Conservation (phyloP, 2,797 vertebrate species). For the Onychomys arenicola region DNA sequence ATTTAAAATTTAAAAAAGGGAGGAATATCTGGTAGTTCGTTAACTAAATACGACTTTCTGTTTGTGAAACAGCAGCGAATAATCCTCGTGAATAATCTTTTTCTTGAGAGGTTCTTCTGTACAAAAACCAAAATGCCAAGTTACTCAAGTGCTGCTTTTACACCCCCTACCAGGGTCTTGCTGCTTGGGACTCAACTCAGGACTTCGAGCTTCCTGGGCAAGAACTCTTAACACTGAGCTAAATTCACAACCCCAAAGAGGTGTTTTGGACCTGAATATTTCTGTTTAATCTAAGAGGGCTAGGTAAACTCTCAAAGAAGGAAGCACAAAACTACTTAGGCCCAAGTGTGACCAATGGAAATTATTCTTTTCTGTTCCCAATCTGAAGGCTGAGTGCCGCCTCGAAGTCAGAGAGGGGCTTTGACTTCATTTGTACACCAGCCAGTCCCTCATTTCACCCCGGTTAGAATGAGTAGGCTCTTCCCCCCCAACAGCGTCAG, state of each 20-base stretch:
- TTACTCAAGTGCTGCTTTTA: background rate
- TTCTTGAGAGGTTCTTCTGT: background rate
- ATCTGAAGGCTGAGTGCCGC: background rate
- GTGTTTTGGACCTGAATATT: conserved; percentile 20
- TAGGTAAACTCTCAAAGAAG: background rate
- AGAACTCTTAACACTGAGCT: background rate
- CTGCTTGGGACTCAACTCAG: background rate
- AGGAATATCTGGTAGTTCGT: background rate
- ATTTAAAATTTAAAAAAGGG: conserved; percentile 18
- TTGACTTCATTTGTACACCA: background rate
- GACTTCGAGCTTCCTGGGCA: background rate
- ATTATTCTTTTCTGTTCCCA: conserved; percentile 13
- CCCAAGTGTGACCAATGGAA: background rate
- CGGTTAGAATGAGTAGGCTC: background rate
- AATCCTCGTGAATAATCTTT: background rate
- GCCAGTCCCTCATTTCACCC: background rate
- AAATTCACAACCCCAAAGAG: background rate
- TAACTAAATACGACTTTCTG: conserved; percentile 1
- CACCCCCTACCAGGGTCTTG: background rate
- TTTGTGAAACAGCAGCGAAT: conserved; percentile 31
- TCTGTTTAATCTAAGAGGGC: conserved; percentile 31
- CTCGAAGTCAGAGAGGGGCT: background rate
- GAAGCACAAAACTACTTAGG: background rate
- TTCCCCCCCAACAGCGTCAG: background rate
- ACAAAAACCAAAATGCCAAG: conserved; percentile 37